These are phyloP conservation scores for Syngnathus scovelli DNA, from an alignment of 2,113 vertebrate species.

Conservation along the genomic window DNA sequence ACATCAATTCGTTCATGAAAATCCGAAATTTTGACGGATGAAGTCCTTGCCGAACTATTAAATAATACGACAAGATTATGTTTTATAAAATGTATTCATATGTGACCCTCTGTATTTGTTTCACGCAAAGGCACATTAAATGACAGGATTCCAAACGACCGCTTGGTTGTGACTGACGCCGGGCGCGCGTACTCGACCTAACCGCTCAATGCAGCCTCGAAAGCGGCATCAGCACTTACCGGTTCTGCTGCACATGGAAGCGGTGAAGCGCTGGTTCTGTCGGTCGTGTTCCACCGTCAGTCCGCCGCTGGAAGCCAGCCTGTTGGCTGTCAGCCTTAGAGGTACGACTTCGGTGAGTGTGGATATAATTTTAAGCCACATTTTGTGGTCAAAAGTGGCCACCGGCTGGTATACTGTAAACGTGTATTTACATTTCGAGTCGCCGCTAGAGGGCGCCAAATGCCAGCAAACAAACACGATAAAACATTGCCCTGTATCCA, in stretches of 20 bases:
- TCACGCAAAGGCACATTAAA: accelerated
- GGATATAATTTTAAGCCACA: constrained; percentile 22
- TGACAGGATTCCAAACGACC: accelerated
- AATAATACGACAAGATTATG: not conserved
- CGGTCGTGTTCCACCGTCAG: constrained; percentile 60
- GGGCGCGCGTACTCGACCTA: not conserved
- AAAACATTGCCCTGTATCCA: not conserved
- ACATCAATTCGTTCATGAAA: not conserved
- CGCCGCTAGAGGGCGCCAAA: constrained; percentile 17
- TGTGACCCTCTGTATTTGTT: not conserved
- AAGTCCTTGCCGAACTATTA: not conserved
- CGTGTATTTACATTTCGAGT: not conserved
- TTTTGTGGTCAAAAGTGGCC: not conserved
- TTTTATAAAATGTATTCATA: not conserved
- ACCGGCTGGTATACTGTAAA: not conserved
- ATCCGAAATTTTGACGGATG: not conserved
- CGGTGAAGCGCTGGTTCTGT: constrained; percentile 50
- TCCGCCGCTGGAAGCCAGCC: not conserved
- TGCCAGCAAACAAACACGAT: not conserved
- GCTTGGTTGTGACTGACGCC: not conserved
- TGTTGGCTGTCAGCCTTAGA: not conserved
- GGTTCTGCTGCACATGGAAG: constrained; percentile 30
- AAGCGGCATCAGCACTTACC: constrained; percentile 38
- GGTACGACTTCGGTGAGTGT: not conserved
- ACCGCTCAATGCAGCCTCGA: not conserved